phyloP scores from a whole-genome alignment of 2,888 invertebrate genomes.

The Reticulitermes lucifugus region DNA sequence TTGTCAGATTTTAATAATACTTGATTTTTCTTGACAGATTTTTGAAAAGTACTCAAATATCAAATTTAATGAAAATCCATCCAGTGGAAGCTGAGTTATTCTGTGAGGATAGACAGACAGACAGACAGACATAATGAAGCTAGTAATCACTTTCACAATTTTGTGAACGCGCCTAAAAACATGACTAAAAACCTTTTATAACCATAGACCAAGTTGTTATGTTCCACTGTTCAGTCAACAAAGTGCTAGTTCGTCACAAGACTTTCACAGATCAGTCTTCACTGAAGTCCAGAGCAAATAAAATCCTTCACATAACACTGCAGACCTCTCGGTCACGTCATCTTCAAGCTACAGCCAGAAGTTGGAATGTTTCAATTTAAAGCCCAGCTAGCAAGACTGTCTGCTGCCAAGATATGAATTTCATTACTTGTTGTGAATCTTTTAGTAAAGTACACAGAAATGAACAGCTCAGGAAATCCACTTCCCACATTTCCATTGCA shows the following conservation, averaged over 20 bases:
- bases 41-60: too few relatives aligned
- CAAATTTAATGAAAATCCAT: too few relatives aligned
- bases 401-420: too few relatives aligned
- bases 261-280: constrained; percentile 9
- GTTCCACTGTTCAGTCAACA: not conserved
- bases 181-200: not conserved
- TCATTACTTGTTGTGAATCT: too few relatives aligned
- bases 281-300: constrained; percentile 22
- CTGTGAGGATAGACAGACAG: not conserved
- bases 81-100: not conserved
- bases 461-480: too few relatives aligned
- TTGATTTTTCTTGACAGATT: too few relatives aligned
- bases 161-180: not conserved
- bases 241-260: not conserved
- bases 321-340: not conserved
- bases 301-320: not conserved
- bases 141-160: not conserved
- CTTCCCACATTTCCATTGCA: too few relatives aligned
- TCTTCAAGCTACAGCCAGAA: not conserved
- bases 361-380: not conserved
- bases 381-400: too few relatives aligned
- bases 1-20: too few relatives aligned
- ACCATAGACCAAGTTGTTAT: not conserved
- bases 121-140: not conserved
- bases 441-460: too few relatives aligned